phyloP scores from a whole-genome alignment of 2,797 vertebrate genomes.

The Neosilurus mollespiculum region DNA sequence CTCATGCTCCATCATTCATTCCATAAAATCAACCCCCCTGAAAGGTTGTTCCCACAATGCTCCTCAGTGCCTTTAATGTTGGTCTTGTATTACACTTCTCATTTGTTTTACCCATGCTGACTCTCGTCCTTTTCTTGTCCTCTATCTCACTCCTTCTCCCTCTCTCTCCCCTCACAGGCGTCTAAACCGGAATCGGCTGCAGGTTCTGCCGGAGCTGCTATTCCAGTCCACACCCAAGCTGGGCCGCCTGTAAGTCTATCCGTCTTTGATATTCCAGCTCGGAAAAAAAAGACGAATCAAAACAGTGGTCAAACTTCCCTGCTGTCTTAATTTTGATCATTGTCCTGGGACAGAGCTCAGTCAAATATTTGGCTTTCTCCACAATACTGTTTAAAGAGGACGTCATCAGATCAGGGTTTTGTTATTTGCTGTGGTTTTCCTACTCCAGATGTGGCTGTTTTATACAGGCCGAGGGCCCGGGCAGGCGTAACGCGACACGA shows the following conservation, averaged over 20 bases:
- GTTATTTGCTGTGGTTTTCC: slow-evolving; percentile 48
- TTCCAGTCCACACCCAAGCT: slow-evolving; percentile 96
- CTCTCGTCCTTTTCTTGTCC: slow-evolving; percentile 39
- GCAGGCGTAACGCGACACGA: slow-evolving; percentile 64
- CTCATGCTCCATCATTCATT: slow-evolving; percentile 43
- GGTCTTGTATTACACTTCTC: slow-evolving; percentile 36
- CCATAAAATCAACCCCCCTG: slow-evolving; percentile 13
- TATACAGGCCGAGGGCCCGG: slow-evolving; percentile 60
- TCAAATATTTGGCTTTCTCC: slow-evolving; percentile 57
- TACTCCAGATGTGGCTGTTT: slow-evolving; percentile 58
- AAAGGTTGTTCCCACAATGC: slow-evolving; percentile 36
- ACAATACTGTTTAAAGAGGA: slow-evolving; percentile 49
- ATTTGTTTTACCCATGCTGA: slow-evolving; percentile 49
- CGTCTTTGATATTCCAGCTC: slow-evolving; percentile 51
- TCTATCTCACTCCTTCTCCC: slow-evolving; percentile 28
- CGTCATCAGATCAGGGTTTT: slow-evolving; percentile 39
- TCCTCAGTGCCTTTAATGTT: slow-evolving; percentile 28
- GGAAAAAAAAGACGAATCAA: slow-evolving; percentile 27
- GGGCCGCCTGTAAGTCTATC: slow-evolving; percentile 89
- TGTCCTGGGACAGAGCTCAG: slow-evolving; percentile 53
- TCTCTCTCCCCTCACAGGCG: slow-evolving; percentile 75
- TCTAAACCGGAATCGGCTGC: slow-evolving; percentile 95
- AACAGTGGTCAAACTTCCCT: slow-evolving; percentile 43
- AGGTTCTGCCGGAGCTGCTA: slow-evolving; percentile 93
- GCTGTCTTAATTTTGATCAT: slow-evolving; percentile 56